Percentiles rank a stretch among this genome's conserved stretches.
Evolutionary conservation across 2,888 invertebrate species (phyloP).

Genomic region (Podotricha telesiphe): DNA sequence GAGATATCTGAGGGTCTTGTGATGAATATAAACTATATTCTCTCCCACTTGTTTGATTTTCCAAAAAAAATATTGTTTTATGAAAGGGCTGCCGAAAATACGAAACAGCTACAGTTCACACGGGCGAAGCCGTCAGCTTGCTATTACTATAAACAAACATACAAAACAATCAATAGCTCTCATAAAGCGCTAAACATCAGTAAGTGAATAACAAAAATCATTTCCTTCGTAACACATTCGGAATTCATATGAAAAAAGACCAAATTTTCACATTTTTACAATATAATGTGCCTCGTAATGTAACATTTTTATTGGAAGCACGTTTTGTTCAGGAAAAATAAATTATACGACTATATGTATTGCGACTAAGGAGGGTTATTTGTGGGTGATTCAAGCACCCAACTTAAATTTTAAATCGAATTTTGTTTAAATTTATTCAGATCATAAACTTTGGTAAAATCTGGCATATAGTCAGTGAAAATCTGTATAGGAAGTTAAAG

Average conservation of each 20-base stretch:
- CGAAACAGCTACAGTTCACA: too few relatives aligned
- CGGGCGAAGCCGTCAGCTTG: too few relatives aligned
- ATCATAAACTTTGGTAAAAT: neutral
- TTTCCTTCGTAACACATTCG: neutral
- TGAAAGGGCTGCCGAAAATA: too few relatives aligned
- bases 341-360: conserved; percentile 12
- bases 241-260: neutral
- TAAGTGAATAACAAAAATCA: too few relatives aligned
- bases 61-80: too few relatives aligned
- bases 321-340: conserved; percentile 16
- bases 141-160: too few relatives aligned
- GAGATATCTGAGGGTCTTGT: too few relatives aligned
- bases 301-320: conserved; percentile 22
- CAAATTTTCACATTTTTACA: conserved; percentile 3
- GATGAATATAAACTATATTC: too few relatives aligned
- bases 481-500: too few relatives aligned
- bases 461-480: neutral
- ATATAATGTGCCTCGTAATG: conserved; percentile 22
- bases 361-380: conserved; percentile 3
- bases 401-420: conserved; percentile 3
- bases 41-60: too few relatives aligned
- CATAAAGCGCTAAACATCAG: too few relatives aligned
- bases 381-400: neutral
- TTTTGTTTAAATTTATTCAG: neutral
- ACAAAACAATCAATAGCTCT: too few relatives aligned